Evolutionary conservation across 2,113 vertebrate genomes (phyloP).

Genomic region (Candoia aspera): DNA sequence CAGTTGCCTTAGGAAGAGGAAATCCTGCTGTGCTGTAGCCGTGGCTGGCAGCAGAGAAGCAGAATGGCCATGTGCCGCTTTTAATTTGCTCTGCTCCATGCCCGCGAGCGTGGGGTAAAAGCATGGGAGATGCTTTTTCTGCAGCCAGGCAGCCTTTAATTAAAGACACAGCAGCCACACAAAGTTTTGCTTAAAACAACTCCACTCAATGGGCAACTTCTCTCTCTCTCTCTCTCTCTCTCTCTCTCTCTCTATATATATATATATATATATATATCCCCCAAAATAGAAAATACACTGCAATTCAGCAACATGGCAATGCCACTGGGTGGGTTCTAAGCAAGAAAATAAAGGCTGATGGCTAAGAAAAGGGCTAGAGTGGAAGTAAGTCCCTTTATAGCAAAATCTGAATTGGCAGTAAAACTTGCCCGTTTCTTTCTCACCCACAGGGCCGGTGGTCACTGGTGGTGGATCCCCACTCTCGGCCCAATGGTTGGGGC

Average conservation of each 20-base stretch:
- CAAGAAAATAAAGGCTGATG: background rate
- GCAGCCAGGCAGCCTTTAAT: background rate
- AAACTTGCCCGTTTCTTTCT: background rate
- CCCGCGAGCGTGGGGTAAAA: no score
- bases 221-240: no score
- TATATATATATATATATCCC: no score
- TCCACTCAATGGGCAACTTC: background rate
- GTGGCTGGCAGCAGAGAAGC: background rate
- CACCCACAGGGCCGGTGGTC: slow-evolving; percentile 81
- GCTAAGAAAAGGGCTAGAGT: background rate
- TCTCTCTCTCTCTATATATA: no score
- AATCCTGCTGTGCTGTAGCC: background rate
- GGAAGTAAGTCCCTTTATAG: background rate
- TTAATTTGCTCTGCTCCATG: background rate
- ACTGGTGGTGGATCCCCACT: slow-evolving; percentile 97
- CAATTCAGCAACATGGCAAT: background rate
- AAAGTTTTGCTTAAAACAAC: background rate
- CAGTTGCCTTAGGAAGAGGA: background rate
- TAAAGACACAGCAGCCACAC: background rate
- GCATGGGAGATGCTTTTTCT: background rate
- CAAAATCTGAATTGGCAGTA: background rate
- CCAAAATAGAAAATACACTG: background rate
- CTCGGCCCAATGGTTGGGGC: slow-evolving; percentile 88
- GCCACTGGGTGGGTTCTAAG: background rate
- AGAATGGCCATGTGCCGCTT: background rate